These are phyloP conservation scores for Harpagus bidentatus DNA, from an alignment of 2,113 vertebrate genomes.

Conservation along the genomic window DNA sequence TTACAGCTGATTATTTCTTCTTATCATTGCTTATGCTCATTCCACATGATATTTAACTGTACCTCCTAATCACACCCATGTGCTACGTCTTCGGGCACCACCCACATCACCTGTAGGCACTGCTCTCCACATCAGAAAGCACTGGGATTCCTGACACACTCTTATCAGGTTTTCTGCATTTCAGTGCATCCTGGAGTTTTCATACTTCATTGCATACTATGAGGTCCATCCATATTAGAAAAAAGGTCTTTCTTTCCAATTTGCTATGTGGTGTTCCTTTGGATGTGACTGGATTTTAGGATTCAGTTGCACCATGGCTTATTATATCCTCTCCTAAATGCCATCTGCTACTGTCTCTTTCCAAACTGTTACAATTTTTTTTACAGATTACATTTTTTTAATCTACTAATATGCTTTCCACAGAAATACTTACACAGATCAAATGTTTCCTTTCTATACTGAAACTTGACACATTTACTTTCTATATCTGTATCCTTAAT, in stretches of 20 bases:
- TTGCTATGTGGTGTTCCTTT: background rate
- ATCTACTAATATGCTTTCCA: background rate
- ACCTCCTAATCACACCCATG: rapidly evolving
- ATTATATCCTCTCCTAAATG: background rate
- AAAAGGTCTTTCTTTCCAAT: background rate
- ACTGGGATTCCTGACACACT: rapidly evolving
- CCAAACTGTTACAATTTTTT: background rate
- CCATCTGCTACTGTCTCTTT: background rate
- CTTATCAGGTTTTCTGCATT: background rate
- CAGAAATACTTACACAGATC: background rate
- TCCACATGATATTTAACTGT: background rate
- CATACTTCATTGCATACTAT: background rate
- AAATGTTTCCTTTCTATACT: background rate
- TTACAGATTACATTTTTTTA: background rate
- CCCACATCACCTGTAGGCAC: rapidly evolving
- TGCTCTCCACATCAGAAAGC: background rate
- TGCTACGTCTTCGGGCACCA: rapidly evolving
- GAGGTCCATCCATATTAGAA: background rate
- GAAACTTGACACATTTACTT: background rate
- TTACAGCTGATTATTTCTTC: background rate
- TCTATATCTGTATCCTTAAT: background rate
- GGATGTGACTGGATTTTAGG: background rate
- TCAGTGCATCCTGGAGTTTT: background rate
- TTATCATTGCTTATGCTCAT: background rate
- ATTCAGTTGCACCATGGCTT: background rate